Base-by-base conservation (phyloP, 1,140 invertebrate species). In the Prorops nasuta region DNA sequence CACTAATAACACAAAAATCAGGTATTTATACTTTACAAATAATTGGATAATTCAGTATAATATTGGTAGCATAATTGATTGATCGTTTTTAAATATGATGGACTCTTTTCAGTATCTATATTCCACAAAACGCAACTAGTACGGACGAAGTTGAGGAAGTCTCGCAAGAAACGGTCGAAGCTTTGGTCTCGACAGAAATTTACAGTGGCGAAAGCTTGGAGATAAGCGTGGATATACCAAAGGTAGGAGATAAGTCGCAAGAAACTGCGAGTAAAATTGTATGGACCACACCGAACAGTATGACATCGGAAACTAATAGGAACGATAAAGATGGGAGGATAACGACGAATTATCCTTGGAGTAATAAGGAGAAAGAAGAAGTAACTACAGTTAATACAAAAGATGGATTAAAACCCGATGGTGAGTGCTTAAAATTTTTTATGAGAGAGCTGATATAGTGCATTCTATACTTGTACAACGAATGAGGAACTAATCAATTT, bases 251-350 rank as follows among this genome's bases (percentile, higher is more conserved):
- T 3, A 56, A 54, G 3, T 24, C 41, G 10, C 41, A 40, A 35
- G 48, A 64, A 46, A 15, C 59, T 0, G 47, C 60, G 0, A 71
- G 65, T 59, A 63, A 44, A 15, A 67, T 75, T 10, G 50, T 64
- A 0, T 71, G 67, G 71, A 72, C 71, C 0, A 70, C 69, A 7
- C 60, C 59, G 0, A 32, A 28, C 24, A 6, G 4, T 6, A 28
- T 28, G 10, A 6, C 24, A 10, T 4, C 4, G 4, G 24, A 28
- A 6, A 6, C 24, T 6, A 28, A 28, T 10, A 6, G 4, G 10
- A 28, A 28, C 24, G 24, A 28, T 4, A 28, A 28, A 28, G 24
- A 28, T 28, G 10, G 10, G 24, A 28, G 24, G 4, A 28, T 28
- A 28, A 28, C 4, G 10, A 28, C 4, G 10, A 28, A 28, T 28